phyloP scores from a whole-genome alignment of 2,888 invertebrate species.

The Lypha dubia region DNA sequence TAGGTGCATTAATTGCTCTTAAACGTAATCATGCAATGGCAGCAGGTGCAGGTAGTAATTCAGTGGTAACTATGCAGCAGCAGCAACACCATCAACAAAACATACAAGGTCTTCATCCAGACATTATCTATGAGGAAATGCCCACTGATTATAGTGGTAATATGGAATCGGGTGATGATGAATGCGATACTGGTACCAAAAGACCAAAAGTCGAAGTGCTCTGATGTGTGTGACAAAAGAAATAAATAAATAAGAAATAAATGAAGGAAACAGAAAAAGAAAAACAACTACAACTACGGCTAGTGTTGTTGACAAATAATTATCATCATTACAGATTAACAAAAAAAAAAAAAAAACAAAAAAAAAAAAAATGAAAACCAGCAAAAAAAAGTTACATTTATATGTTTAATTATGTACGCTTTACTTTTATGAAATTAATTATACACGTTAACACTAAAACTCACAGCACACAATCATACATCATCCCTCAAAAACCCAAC shows the following conservation, averaged over 20 bases:
- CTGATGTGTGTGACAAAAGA: constrained; percentile 78
- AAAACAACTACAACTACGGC: constrained; percentile 70
- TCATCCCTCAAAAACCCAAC: background rate
- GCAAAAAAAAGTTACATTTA: constrained; percentile 60
- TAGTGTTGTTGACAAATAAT: constrained; percentile 75
- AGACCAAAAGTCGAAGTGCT: constrained; percentile 82
- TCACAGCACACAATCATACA: constrained; percentile 23
- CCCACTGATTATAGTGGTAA: constrained; percentile 82
- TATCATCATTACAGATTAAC: constrained; percentile 73
- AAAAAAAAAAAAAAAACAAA: constrained; percentile 65
- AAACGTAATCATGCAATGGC: constrained; percentile 81
- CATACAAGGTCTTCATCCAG: constrained; percentile 77
- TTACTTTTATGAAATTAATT: constrained; percentile 69
- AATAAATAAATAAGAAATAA: constrained; percentile 18
- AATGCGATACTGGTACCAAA: constrained; percentile 80
- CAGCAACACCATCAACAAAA: constrained; percentile 76
- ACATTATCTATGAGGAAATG: constrained; percentile 81
- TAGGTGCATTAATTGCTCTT: constrained; percentile 80
- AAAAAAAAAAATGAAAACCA: constrained; percentile 52
- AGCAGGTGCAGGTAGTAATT: constrained; percentile 75
- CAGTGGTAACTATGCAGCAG: constrained; percentile 71
- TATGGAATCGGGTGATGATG: constrained; percentile 81
- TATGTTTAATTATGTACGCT: constrained; percentile 64
- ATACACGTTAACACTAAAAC: constrained; percentile 63
- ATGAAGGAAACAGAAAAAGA: constrained; percentile 12